Conservation (phyloP, 2,113 vertebrate species). For the Indicator maculatus region DNA sequence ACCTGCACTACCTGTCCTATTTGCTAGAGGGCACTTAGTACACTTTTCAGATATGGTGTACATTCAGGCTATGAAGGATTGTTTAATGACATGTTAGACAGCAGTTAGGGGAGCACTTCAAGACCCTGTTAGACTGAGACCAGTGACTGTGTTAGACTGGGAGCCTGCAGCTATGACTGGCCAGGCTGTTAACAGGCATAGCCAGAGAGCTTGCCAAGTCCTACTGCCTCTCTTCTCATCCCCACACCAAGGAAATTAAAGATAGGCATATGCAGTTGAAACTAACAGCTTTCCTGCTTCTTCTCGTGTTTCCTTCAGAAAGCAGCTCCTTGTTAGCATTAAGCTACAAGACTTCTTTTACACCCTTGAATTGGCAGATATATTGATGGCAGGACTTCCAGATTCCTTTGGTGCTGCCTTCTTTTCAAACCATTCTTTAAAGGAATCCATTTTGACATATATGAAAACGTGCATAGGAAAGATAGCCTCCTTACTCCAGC, state of each 20-base stretch:
- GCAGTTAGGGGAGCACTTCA: background rate
- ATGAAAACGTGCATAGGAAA: background rate
- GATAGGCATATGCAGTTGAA: background rate
- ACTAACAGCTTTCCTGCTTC: background rate
- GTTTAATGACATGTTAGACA: background rate
- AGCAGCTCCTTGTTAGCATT: background rate
- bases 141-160: background rate
- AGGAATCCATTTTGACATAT: background rate
- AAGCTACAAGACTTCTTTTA: background rate
- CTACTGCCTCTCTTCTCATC: background rate
- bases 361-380: background rate
- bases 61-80: background rate
- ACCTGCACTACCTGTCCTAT: background rate
- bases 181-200: background rate
- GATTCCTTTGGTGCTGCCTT: background rate
- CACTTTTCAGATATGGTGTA: background rate
- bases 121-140: background rate
- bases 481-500: background rate
- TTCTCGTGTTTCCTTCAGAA: background rate
- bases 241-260: background rate
- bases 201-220: background rate
- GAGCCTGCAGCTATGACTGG: background rate
- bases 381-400: background rate
- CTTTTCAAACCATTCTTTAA: background rate
- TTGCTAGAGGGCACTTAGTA: background rate